Base-by-base conservation (phyloP, 2,113 vertebrate genomes). In the Raja brachyura region DNA sequence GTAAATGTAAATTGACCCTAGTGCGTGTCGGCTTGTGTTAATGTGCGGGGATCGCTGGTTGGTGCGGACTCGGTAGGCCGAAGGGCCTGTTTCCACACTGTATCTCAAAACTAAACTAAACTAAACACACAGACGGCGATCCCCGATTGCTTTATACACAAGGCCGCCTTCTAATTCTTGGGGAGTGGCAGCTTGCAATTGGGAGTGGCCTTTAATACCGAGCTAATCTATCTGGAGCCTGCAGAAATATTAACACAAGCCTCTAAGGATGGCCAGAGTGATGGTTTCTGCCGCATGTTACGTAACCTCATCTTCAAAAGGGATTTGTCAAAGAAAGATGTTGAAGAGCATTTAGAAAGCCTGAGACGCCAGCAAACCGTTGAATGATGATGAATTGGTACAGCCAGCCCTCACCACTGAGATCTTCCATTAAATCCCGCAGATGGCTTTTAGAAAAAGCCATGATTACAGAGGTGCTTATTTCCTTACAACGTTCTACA, bases 351-450 rank as follows among this genome's bases (percentile, higher is more conserved):
- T 25, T 33, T 61, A 88, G 83, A 88, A 88, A 88, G 28, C 59
- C 28, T 88, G 59, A 88, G 59, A 28, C 59, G 59, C 83, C 59
- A 88, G 83, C 59, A 31, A 61, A 88, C 25, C 28, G 7, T 59
- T 33, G 5, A n/a, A 11, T 31, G 75, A 77, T 77, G 59, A 88
- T 88, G 63, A 66, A 88, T 88, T 88, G 83, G 83, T 88, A 14
- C 59, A 63, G 59, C 59, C 83, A 31, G 13, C 16, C 83, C 59
- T 66, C n/a, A 88, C 59, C 8, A 88, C 61, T 31, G 83, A 88
- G 28, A 88, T 66, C 31, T 88, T 88, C 83, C 83, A 88, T 88
- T 88, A 88, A 88, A 63, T 88, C 83, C 83, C 83, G 9, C 83
- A 88, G 59, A 88, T 66, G 14, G 83, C 83, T 88, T 88, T 88